Evolutionary conservation across 2,888 invertebrate species (phyloP).

Genomic region (Brachyptera putata): DNA sequence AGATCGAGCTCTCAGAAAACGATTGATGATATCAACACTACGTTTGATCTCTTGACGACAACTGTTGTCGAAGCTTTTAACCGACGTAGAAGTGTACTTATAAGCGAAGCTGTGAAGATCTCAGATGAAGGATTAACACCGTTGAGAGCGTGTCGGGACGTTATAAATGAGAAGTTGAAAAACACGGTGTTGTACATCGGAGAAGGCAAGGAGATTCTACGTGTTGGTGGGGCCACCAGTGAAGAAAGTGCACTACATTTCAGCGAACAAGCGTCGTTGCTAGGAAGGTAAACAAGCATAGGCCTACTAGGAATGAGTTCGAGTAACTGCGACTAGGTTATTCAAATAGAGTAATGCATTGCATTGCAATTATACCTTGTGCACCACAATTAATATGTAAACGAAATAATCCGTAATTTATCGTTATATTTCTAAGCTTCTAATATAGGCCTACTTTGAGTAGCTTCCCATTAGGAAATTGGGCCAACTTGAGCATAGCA

Average conservation of each 20-base stretch:
- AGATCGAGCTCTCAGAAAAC: constrained; percentile 40
- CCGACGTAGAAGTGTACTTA: constrained; percentile 38
- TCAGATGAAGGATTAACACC: constrained; percentile 43
- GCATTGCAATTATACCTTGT: neutral
- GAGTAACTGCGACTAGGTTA: too few species aligned
- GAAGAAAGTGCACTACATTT: constrained; percentile 25
- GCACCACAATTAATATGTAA: too few species aligned
- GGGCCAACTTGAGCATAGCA: too few species aligned
- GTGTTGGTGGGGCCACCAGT: constrained; percentile 34
- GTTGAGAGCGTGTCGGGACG: constrained; percentile 43
- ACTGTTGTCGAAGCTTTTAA: constrained; percentile 38
- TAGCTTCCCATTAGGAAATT: too few species aligned
- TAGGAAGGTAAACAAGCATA: too few species aligned
- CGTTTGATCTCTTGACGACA: constrained; percentile 39
- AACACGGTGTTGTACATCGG: constrained; percentile 41
- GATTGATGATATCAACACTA: constrained; percentile 38
- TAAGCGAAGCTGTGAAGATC: constrained; percentile 35
- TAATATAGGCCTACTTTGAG: too few species aligned
- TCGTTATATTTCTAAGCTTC: too few species aligned
- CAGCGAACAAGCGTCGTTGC: constrained; percentile 35
- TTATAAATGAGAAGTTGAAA: constrained; percentile 43
- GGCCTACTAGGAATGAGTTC: neutral
- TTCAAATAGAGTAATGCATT: neutral
- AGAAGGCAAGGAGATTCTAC: constrained; percentile 38
- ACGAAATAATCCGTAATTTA: too few species aligned